Conservation (phyloP, 2,888 invertebrate genomes). For the Tridacna gigas region DNA sequence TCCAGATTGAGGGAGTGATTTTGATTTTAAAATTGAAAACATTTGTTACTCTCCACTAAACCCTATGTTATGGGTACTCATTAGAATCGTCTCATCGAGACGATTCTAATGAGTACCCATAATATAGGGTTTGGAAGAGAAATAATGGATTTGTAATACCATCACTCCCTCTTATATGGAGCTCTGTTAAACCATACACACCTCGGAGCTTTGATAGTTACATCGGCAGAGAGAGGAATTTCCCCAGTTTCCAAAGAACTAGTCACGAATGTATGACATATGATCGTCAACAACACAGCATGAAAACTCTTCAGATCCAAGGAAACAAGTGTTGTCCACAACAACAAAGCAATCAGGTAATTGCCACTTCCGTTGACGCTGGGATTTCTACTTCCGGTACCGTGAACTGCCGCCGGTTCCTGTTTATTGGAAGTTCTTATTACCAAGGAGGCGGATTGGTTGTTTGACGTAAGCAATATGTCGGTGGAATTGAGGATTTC, state of each 20-base stretch:
- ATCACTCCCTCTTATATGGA: too few species aligned
- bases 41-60: too few species aligned
- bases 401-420: constrained; percentile 34
- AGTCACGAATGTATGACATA: not conserved
- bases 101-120: too few species aligned
- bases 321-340: constrained; percentile 1
- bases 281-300: not conserved
- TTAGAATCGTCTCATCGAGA: too few species aligned
- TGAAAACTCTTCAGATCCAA: constrained; percentile 13
- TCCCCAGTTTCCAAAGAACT: not conserved
- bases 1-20: too few species aligned
- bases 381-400: constrained; percentile 37
- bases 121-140: too few species aligned
- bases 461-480: constrained; percentile 7
- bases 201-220: constrained; percentile 30
- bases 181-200: not conserved
- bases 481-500: constrained; percentile 9
- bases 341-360: constrained; percentile 5
- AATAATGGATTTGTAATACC: too few species aligned
- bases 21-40: too few species aligned
- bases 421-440: not conserved
- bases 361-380: constrained; percentile 30
- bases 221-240: not conserved
- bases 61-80: too few species aligned
- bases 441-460: constrained; percentile 16